Percentiles rank a stretch among this genome's conserved stretches.
These are phyloP conservation scores for Plagiodera versicolora DNA, from an alignment of 2,888 invertebrate species.

Conservation along the genomic window DNA sequence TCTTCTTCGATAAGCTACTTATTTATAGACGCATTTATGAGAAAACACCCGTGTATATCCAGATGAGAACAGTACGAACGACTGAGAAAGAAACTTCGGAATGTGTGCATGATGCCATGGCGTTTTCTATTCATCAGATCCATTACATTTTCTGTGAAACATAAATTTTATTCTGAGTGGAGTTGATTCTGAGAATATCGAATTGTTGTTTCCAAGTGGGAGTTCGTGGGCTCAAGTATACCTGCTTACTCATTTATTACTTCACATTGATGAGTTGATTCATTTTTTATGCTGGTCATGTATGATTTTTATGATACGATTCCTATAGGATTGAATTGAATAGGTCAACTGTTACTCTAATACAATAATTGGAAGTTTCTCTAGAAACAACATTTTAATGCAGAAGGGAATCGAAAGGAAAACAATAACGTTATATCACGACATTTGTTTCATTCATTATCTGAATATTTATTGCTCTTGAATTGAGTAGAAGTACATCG, in stretches of 20 bases:
- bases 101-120: background rate
- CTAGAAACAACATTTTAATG: no score
- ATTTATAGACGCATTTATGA: background rate
- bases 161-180: constrained; percentile 8
- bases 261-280: background rate
- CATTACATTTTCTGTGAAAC: constrained; percentile 12
- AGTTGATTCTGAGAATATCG: constrained; percentile 11
- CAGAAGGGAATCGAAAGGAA: no score
- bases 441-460: no score
- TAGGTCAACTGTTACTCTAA: no score
- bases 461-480: no score
- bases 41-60: background rate
- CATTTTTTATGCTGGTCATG: background rate
- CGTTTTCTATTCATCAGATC: constrained; percentile 6
- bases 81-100: constrained; percentile 10
- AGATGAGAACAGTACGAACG: constrained; percentile 25
- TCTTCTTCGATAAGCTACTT: background rate
- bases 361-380: no score
- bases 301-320: background rate
- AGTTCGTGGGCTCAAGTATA: background rate
- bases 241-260: background rate
- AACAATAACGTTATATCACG: no score
- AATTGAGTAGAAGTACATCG: no score
- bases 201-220: constrained; percentile 6
- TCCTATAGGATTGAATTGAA: no score